phyloP scores from a whole-genome alignment of 2,113 vertebrate species.

The Sapayoa aenigma region DNA sequence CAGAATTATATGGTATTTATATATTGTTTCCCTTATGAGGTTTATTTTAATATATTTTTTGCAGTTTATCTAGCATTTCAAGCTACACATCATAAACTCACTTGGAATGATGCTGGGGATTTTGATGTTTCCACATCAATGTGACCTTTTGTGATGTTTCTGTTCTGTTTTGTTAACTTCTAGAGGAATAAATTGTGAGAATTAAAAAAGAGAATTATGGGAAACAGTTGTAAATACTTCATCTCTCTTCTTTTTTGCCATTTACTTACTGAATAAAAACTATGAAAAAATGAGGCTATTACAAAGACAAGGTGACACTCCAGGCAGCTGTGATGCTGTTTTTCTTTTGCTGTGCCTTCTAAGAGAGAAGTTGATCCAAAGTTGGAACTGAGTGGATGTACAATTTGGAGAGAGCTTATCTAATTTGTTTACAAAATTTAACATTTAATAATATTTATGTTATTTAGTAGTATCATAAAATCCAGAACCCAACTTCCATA shows the following conservation, averaged over 20 bases:
- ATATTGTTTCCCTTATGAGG: not conserved
- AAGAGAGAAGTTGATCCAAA: not conserved
- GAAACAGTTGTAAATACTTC: not conserved
- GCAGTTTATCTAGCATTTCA: constrained; percentile 41
- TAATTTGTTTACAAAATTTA: not conserved
- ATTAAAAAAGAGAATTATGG: not conserved
- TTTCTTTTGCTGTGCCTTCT: not conserved
- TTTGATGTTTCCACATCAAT: constrained; percentile 24
- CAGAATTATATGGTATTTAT: constrained; percentile 9
- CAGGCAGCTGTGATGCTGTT: not conserved
- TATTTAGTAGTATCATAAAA: not conserved
- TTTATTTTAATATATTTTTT: constrained; percentile 29
- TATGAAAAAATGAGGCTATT: not conserved
- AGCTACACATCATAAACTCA: constrained; percentile 18
- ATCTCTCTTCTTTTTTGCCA: not conserved
- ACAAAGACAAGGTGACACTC: not conserved
- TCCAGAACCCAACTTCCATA: not conserved
- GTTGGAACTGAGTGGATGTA: not conserved
- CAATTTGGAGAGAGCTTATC: not conserved
- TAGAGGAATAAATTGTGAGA: not conserved
- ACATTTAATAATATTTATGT: not conserved
- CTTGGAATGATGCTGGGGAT: not conserved
- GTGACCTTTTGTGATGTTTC: constrained; percentile 44
- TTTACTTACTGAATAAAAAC: not conserved
- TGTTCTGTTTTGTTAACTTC: not conserved